Evolutionary conservation across 1,140 invertebrate genomes (phyloP).

Genomic region (Dufourea novaeangliae): DNA sequence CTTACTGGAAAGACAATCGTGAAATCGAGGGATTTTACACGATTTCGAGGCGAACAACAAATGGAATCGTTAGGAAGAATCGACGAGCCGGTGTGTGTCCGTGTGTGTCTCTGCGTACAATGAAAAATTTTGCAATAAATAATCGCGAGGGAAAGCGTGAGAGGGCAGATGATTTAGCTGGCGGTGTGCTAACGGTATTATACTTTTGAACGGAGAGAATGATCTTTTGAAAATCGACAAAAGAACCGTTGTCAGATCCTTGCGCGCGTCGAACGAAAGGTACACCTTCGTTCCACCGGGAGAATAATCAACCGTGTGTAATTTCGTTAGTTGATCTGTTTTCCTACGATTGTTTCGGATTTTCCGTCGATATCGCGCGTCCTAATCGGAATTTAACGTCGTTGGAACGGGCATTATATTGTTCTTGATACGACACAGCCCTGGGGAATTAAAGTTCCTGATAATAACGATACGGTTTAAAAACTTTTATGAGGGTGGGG

Average conservation of each 20-base stretch:
- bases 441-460: background rate
- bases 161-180: background rate
- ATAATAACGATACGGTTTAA: background rate
- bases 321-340: background rate
- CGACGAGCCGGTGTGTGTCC: slow-evolving; percentile 38
- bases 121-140: background rate
- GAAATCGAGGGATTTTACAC: background rate
- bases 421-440: background rate
- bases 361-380: background rate
- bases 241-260: background rate
- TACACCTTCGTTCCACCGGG: background rate
- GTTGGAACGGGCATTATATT: background rate
- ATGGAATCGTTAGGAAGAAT: slow-evolving; percentile 23
- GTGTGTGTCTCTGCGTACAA: too few relatives aligned
- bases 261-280: background rate
- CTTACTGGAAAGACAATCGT: background rate
- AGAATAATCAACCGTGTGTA: background rate
- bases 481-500: background rate
- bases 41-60: background rate
- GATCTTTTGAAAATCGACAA: background rate
- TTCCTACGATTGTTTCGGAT: slow-evolving; percentile 6
- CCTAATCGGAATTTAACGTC: background rate
- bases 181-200: background rate
- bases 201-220: background rate
- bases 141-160: background rate